These are phyloP conservation scores for Gorsachius magnificus DNA, from an alignment of 2,797 vertebrate species.

Conservation along the genomic window DNA sequence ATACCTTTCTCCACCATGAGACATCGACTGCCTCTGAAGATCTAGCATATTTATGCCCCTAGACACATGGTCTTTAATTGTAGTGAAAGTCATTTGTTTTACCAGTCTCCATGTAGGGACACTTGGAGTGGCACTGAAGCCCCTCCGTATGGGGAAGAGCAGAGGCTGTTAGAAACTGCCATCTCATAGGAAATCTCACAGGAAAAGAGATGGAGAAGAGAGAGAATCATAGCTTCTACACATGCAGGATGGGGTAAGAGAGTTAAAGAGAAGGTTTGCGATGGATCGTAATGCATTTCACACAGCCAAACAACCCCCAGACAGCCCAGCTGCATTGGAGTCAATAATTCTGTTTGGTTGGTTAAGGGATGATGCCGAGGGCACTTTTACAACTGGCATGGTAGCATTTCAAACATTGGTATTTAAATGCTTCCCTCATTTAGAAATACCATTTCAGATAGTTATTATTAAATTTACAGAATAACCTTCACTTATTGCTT, in stretches of 20 bases:
- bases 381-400: not conserved
- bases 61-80: not conserved
- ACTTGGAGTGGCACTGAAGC: not conserved
- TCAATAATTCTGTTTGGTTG: not conserved
- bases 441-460: not conserved
- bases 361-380: not conserved
- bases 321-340: not conserved
- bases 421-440: not conserved
- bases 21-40: not conserved
- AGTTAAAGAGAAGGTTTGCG: not conserved
- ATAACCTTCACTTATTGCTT: not conserved
- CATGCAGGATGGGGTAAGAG: no score
- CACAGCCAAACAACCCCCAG: not conserved
- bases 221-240: not conserved
- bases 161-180: not conserved
- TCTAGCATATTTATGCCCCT: not conserved
- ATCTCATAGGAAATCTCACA: not conserved
- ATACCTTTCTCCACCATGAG: not conserved
- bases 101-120: not conserved
- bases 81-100: not conserved
- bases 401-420: not conserved
- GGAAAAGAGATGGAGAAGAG: not conserved
- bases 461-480: not conserved
- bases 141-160: not conserved
- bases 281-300: fast-evolving